These are phyloP conservation scores for Adoxophyes honmai DNA, from an alignment of 1,140 invertebrate genomes.

Conservation along the genomic window DNA sequence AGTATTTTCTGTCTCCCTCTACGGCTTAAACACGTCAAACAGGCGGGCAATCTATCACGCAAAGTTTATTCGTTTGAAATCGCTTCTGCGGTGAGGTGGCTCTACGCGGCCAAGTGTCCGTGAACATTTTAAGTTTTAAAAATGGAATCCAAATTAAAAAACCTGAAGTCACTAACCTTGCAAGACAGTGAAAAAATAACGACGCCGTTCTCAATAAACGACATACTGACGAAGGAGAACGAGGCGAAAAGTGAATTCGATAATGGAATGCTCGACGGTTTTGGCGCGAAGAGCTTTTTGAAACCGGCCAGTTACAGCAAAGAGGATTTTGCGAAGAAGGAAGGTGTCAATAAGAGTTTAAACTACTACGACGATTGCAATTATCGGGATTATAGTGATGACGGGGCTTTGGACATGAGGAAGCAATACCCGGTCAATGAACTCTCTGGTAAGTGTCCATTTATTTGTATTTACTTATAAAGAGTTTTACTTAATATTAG, in stretches of 20 bases:
- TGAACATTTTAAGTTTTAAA: slow-evolving; percentile 54
- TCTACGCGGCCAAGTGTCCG: slow-evolving; percentile 43
- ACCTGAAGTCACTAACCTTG: slow-evolving; percentile 43
- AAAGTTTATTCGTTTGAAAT: slow-evolving; percentile 74
- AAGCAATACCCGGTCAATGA: slow-evolving; percentile 67
- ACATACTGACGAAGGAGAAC: slow-evolving; percentile 81
- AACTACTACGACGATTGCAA: slow-evolving; percentile 67
- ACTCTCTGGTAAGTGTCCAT: slow-evolving; percentile 51
- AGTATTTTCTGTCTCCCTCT: slow-evolving; percentile 42
- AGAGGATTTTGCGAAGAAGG: slow-evolving; percentile 47
- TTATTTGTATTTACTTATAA: slow-evolving; percentile 15
- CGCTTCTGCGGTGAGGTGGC: slow-evolving; percentile 65
- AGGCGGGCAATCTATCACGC: slow-evolving; percentile 67
- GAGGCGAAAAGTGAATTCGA: slow-evolving; percentile 63
- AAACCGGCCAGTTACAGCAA: slow-evolving; percentile 38
- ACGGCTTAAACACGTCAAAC: slow-evolving; percentile 62
- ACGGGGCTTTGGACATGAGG: slow-evolving; percentile 65
- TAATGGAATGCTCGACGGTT: slow-evolving; percentile 53
- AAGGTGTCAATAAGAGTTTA: slow-evolving; percentile 47
- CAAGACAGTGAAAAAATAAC: slow-evolving; percentile 67
- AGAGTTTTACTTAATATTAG: too few relatives aligned
- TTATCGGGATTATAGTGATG: slow-evolving; percentile 54
- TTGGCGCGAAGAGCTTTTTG: slow-evolving; percentile 54
- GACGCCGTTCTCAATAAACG: slow-evolving; percentile 87
- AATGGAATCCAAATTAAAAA: slow-evolving; percentile 67